Evolutionary conservation across 2,888 invertebrate species (phyloP), one percentile per base, ranked within the genome.

Genomic region (Drosophila leonis): DNA sequence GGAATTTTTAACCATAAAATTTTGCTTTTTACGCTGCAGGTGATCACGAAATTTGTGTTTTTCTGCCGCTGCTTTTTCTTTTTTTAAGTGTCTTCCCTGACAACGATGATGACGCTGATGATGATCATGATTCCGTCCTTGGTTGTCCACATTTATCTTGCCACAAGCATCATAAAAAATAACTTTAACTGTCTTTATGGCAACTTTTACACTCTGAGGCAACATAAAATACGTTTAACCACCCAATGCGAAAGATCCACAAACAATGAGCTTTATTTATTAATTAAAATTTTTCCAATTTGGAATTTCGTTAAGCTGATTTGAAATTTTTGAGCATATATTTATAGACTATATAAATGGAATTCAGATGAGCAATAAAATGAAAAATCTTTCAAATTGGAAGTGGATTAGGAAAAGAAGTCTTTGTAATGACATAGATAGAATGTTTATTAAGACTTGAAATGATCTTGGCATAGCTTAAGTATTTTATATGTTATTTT

Each of bases 1-100:
- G 71, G 86, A 82, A 84, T 84, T 79, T 88, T 89, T 74, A 72
- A 85, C 68, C 90, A 84, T 84, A 90, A 84, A 84, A 82, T 69
- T 76, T 76, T 46, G 76, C 80, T 88, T 90, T 90, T 84, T 79
- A 88, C 88, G 75, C 78, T 54, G 71, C 78, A 65, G 72, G 86
- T 71, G 83, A 85, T 82, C 88, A 79, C 84, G 66, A 90, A 60
- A 62, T 44, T 42, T 39, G 8, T 9, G 20, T 8, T 31, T 46
- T 24, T 4, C 4, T 15, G 24, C 4, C 8, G 49, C 46, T 37
- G 0, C 12, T 18, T 61, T n/a, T 61, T 42, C 61, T 41, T 44
- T 49, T 51, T 67, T 65, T 65, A 70, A 83, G 67, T 70, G 81
- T 48, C 69, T 73, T 73, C 51, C 54, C 64, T 64, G 46, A 59